Evolutionary conservation across 2,888 invertebrate genomes (phyloP).

Genomic region (Metacarcinus magister): DNA sequence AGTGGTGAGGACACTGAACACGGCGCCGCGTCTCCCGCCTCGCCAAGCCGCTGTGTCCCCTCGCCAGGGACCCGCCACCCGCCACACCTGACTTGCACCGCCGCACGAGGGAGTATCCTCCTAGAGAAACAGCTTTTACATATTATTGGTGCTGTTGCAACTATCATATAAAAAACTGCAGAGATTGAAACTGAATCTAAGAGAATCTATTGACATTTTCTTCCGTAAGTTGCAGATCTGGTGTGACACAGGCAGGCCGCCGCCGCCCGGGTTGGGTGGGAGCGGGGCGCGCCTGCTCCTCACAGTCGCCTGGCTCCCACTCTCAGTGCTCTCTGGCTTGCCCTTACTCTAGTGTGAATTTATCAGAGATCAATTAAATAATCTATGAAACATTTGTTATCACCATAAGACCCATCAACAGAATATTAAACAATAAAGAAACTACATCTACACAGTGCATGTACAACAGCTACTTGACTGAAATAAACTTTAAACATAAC

Average conservation of each 20-base stretch:
- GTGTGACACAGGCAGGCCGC: conserved; percentile 30
- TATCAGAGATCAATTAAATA: conserved; percentile 71
- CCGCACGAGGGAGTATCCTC: conserved; percentile 30
- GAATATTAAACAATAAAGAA: conserved; percentile 63
- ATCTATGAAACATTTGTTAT: conserved; percentile 67
- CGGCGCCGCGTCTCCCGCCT: conserved; percentile 31
- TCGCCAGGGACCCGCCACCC: conserved; percentile 10
- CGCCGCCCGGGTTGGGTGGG: not conserved
- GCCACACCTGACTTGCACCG: conserved; percentile 17
- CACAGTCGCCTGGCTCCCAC: conserved; percentile 65
- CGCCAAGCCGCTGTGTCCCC: not conserved
- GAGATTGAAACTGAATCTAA: conserved; percentile 37
- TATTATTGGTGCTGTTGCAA: conserved; percentile 42
- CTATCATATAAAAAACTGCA: conserved; percentile 53
- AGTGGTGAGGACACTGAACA: conserved; percentile 69
- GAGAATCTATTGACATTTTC: conserved; percentile 42
- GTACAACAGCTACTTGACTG: conserved; percentile 66
- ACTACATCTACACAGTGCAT: conserved; percentile 67
- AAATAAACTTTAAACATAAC: conserved; percentile 65
- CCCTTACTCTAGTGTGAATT: conserved; percentile 68
- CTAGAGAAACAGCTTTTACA: conserved; percentile 44
- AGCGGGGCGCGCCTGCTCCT: conserved; percentile 30
- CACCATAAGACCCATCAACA: conserved; percentile 65
- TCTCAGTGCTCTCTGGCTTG: conserved; percentile 66
- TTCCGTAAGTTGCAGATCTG: not conserved